phyloP scores from a whole-genome alignment of 2,888 invertebrate species.

The Agrotis clavis region DNA sequence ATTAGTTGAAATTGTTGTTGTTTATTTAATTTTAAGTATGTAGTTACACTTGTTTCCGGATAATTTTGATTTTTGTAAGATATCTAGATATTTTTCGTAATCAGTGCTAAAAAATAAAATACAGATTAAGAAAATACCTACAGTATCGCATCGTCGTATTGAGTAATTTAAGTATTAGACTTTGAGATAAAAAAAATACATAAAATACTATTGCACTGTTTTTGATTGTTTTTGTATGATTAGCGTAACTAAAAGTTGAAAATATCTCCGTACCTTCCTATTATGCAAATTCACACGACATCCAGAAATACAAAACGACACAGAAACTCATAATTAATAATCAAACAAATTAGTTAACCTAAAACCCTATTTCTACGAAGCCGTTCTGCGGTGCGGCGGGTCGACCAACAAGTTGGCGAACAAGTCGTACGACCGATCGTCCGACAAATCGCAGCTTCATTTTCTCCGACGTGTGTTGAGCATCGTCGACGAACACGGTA shows the following conservation, averaged over 20 bases:
- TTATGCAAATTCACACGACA: conserved; percentile 20
- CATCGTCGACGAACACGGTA: conserved; percentile 63
- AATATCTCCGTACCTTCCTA: neutral
- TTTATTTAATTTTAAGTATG: neutral
- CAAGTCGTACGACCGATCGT: conserved; percentile 39
- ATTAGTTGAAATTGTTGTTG: neutral
- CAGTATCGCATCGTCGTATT: neutral
- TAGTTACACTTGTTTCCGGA: neutral
- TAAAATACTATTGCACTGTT: no score
- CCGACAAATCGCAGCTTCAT: conserved; percentile 58
- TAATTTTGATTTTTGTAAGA: neutral
- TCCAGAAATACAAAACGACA: conserved; percentile 46
- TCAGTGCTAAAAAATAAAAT: neutral
- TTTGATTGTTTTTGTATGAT: neutral
- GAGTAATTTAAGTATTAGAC: neutral
- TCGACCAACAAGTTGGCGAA: conserved; percentile 41
- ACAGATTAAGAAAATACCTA: neutral
- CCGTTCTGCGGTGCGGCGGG: conserved; percentile 50
- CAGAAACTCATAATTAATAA: conserved; percentile 62
- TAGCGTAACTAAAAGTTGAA: neutral
- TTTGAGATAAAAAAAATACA: no score
- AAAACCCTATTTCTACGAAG: conserved; percentile 65
- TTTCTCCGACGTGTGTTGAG: conserved; percentile 66
- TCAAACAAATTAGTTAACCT: conserved; percentile 66
- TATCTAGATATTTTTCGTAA: neutral